Conservation (phyloP, 2,113 vertebrate species). For the Cynocephalus volans region DNA sequence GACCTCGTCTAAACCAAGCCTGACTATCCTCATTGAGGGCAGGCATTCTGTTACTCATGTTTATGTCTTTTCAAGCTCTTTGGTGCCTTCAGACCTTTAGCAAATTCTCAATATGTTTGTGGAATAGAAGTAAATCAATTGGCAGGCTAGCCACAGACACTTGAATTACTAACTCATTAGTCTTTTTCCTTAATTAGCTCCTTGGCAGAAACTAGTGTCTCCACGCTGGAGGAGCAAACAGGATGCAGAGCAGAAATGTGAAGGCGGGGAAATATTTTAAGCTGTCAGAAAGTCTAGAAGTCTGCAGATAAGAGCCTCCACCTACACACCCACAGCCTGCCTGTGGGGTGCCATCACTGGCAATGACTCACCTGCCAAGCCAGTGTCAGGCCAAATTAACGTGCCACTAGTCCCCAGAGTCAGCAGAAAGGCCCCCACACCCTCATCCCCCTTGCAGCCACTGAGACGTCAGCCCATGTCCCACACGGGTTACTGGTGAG, state of each 20-base stretch:
- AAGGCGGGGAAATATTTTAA: background rate
- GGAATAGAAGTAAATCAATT: background rate
- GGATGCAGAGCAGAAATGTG: background rate
- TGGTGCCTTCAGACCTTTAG: background rate
- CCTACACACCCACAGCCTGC: background rate
- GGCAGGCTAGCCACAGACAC: background rate
- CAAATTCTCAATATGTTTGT: background rate
- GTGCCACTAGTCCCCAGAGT: background rate
- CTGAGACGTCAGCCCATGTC: accelerated
- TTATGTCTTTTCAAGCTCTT: background rate
- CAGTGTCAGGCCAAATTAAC: background rate
- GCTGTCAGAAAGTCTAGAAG: background rate
- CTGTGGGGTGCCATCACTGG: background rate
- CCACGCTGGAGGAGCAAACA: background rate
- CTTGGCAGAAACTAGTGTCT: background rate
- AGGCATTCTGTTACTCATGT: background rate
- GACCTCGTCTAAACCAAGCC: background rate
- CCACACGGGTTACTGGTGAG: background rate
- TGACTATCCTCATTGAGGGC: background rate
- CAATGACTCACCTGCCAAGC: background rate
- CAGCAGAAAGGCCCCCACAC: background rate
- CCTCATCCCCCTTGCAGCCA: background rate
- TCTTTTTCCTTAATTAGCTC: background rate
- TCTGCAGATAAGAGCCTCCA: background rate
- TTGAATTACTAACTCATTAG: background rate